Evolutionary conservation across 2,888 invertebrate genomes (phyloP).

Genomic region (Tuberolachnus salignus): DNA sequence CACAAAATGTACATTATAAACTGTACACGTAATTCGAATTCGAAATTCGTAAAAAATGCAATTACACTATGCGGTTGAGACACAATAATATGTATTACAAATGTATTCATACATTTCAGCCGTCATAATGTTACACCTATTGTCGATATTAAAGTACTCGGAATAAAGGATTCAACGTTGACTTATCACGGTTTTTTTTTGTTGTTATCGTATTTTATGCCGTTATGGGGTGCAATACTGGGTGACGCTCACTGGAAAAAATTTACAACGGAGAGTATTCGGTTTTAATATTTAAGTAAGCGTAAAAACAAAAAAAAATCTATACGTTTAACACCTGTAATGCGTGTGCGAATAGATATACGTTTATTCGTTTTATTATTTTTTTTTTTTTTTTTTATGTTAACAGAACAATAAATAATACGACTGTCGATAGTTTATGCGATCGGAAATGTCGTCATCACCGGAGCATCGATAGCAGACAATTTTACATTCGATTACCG

Average conservation of each 20-base stretch:
- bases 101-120: constrained; percentile 69
- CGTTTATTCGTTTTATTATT: too few relatives aligned
- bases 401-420: constrained; percentile 80
- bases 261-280: constrained; percentile 70
- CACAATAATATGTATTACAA: too few relatives aligned
- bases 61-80: too few relatives aligned
- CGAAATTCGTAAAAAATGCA: too few relatives aligned
- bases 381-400: constrained; percentile 57
- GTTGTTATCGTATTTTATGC: constrained; percentile 88
- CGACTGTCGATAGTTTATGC: constrained; percentile 81
- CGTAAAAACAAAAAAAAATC: too few relatives aligned
- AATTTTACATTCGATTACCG: constrained; percentile 9
- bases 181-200: constrained; percentile 91
- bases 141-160: constrained; percentile 75
- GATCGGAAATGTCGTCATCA: constrained; percentile 60
- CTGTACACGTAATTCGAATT: too few relatives aligned
- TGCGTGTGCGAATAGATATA: too few relatives aligned
- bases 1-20: too few relatives aligned
- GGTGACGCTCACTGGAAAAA: constrained; percentile 93
- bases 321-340: too few relatives aligned
- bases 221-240: constrained; percentile 87
- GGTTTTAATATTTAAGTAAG: too few relatives aligned
- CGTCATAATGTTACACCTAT: constrained; percentile 86
- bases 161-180: constrained; percentile 79
- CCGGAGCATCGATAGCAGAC: constrained; percentile 59